Evolutionary conservation across 30 jellyfish, hydroid and myxozoan species (phyloP).

Genomic region (Clytia hemisphaerica): DNA sequence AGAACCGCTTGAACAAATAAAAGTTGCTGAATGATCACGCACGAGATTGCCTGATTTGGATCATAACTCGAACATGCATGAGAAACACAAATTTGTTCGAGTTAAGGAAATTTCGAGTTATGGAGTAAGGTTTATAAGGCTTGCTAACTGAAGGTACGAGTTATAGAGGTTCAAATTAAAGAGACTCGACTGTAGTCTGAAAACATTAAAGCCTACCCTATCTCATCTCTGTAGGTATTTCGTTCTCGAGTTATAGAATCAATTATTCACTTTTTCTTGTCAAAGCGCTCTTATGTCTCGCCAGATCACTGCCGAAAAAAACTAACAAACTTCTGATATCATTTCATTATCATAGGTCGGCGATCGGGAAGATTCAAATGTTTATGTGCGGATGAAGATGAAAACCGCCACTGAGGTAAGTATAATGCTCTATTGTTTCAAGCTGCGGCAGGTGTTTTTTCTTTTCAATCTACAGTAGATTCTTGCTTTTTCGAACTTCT

Average conservation of each 20-base stretch:
- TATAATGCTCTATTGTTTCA: neutral
- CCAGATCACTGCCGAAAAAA: too few relatives aligned
- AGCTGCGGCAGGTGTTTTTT: neutral
- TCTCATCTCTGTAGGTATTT: too few relatives aligned
- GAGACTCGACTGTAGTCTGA: too few relatives aligned
- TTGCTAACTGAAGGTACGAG: neutral
- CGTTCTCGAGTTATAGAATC: neutral
- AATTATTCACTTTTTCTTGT: neutral
- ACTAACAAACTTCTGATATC: neutral
- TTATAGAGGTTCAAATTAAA: too few relatives aligned
- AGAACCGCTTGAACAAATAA: too few relatives aligned
- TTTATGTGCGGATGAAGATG: constrained; percentile 85
- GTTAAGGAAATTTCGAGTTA: too few relatives aligned
- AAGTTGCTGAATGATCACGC: too few relatives aligned
- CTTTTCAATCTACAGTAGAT: neutral
- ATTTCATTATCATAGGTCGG: constrained; percentile 70
- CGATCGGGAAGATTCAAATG: constrained; percentile 92
- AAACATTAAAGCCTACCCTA: neutral
- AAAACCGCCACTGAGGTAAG: constrained; percentile 82
- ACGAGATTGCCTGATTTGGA: too few relatives aligned
- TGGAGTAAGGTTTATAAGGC: too few relatives aligned
- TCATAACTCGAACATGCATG: too few relatives aligned
- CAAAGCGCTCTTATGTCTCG: too few relatives aligned
- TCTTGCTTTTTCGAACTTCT: neutral
- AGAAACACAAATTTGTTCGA: too few relatives aligned